Conservation (phyloP, 1,140 invertebrate genomes). For the Brachionus sp. region DNA sequence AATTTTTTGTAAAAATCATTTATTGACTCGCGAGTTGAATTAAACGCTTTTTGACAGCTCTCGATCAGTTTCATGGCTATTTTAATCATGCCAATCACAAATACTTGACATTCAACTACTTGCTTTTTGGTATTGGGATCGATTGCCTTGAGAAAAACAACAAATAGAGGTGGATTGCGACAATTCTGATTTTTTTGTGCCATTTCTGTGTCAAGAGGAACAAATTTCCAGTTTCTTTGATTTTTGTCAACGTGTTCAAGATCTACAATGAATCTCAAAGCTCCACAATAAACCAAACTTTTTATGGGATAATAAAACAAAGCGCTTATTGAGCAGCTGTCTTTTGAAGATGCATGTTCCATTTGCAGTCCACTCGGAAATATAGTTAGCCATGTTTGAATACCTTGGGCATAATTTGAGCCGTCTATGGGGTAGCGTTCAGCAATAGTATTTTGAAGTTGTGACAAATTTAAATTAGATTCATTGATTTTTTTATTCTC, state of each 20-base stretch:
- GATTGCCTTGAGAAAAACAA: slow-evolving; percentile 18
- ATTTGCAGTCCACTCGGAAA: slow-evolving; percentile 42
- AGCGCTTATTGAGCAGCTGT: background rate
- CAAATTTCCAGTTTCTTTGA: background rate
- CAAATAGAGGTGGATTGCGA: slow-evolving; percentile 34
- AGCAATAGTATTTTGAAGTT: slow-evolving; percentile 21
- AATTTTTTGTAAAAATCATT: slow-evolving; percentile 17
- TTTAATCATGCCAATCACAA: slow-evolving; percentile 23
- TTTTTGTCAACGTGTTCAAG: background rate
- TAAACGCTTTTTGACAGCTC: slow-evolving; percentile 40
- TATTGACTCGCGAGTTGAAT: slow-evolving; percentile 7
- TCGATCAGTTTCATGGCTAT: slow-evolving; percentile 12
- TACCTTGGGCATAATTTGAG: slow-evolving; percentile 27
- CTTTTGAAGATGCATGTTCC: slow-evolving; percentile 5
- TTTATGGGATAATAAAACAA: slow-evolving; percentile 42
- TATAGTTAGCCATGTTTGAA: slow-evolving; percentile 40
- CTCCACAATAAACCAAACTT: slow-evolving; percentile 38
- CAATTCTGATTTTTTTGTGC: slow-evolving; percentile 21
- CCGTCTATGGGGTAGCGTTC: slow-evolving; percentile 33
- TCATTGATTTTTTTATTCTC: slow-evolving; percentile 35
- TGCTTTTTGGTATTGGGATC: slow-evolving; percentile 39
- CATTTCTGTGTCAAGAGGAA: slow-evolving; percentile 34
- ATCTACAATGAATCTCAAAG: background rate
- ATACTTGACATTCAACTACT: slow-evolving; percentile 28
- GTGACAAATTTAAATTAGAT: slow-evolving; percentile 11